phyloP scores from a whole-genome alignment of 1,140 invertebrate genomes.

The Asbolus verrucosus region DNA sequence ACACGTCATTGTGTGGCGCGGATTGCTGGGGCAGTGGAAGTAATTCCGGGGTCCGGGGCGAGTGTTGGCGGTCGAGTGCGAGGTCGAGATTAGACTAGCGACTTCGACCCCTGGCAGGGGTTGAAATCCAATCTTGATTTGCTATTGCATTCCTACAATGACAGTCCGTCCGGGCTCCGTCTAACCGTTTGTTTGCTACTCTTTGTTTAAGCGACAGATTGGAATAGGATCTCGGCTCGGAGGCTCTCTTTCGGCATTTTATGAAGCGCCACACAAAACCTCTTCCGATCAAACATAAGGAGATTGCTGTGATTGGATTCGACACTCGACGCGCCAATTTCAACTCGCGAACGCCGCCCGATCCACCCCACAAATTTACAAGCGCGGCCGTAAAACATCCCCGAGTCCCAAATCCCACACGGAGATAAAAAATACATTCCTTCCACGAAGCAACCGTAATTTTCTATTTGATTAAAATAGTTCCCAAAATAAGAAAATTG shows the following conservation, averaged over 20 bases:
- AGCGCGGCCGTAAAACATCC: background rate
- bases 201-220: slow-evolving; percentile 62
- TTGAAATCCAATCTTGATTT: slow-evolving; percentile 67
- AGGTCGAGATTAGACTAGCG: slow-evolving; percentile 65
- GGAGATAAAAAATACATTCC: background rate
- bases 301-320: slow-evolving; percentile 27
- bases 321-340: slow-evolving; percentile 16
- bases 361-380: slow-evolving; percentile 19
- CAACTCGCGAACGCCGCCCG: slow-evolving; percentile 1
- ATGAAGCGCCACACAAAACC: slow-evolving; percentile 37
- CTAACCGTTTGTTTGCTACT: slow-evolving; percentile 59
- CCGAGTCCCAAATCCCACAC: background rate
- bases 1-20: slow-evolving; percentile 60
- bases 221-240: slow-evolving; percentile 51
- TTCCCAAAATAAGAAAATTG: slow-evolving; percentile 20
- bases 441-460: background rate
- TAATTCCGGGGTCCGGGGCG: slow-evolving; percentile 40
- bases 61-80: slow-evolving; percentile 57
- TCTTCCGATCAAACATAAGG: slow-evolving; percentile 33
- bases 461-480: background rate
- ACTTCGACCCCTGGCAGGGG: slow-evolving; percentile 59
- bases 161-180: slow-evolving; percentile 61
- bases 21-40: slow-evolving; percentile 29
- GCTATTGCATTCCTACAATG: slow-evolving; percentile 66
- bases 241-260: slow-evolving; percentile 46